Conservation (phyloP, 2,888 invertebrate species). For the Eucriotettix oculatus region DNA sequence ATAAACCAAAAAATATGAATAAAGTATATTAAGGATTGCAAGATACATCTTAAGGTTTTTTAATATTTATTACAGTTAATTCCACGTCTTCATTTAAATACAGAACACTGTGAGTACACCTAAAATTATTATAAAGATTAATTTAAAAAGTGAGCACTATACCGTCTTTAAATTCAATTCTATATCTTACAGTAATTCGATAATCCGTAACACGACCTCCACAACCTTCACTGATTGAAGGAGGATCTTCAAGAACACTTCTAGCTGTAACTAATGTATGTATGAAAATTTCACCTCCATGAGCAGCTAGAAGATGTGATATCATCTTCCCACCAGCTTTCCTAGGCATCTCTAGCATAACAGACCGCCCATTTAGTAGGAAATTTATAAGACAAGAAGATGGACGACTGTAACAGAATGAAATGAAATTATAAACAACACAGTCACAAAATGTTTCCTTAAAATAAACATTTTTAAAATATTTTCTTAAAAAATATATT, state of each 20-base stretch:
- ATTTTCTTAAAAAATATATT: no score
- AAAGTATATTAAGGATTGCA: no score
- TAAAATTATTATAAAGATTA: not conserved
- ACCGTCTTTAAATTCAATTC: no score
- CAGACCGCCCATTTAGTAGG: constrained; percentile 83
- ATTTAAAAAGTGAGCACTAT: not conserved
- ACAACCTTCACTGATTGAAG: constrained; percentile 85
- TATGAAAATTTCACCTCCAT: constrained; percentile 91
- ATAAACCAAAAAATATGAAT: constrained; percentile 7
- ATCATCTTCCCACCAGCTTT: constrained; percentile 75
- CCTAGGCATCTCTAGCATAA: constrained; percentile 70
- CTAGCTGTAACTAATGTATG: constrained; percentile 73
- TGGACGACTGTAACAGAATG: constrained; percentile 49
- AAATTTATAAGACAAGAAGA: constrained; percentile 96
- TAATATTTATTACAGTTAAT: no score
- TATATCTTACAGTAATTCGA: constrained; percentile 35
- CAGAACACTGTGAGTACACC: no score
- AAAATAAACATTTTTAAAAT: no score
- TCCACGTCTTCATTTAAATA: no score
- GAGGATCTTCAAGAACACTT: constrained; percentile 83
- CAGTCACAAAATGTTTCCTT: no score
- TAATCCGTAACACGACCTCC: constrained; percentile 92
- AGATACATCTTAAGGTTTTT: no score
- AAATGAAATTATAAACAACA: no score
- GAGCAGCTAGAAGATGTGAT: constrained; percentile 83